Evolutionary conservation across 2,113 vertebrate genomes (phyloP).

Genomic region (Calidris pygmaea): DNA sequence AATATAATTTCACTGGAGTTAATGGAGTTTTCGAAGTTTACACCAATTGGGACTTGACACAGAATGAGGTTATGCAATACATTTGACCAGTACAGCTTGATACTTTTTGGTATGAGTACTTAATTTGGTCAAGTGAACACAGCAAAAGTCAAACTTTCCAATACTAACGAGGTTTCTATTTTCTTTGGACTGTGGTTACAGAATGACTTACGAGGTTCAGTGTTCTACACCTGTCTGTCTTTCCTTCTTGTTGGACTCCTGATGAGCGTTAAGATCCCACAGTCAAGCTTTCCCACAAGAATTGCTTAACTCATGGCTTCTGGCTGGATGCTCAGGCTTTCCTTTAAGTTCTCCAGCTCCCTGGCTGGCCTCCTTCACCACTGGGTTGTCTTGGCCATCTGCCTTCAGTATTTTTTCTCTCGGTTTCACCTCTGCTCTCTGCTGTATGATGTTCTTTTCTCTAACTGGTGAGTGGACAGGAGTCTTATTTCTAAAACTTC

Average conservation of each 20-base stretch:
- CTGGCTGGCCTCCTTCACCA: neutral
- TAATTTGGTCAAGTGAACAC: conserved; percentile 3
- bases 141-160: conserved; percentile 1
- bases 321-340: conserved; percentile 13
- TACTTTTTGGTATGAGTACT: conserved; percentile 9
- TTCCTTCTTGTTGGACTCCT: neutral
- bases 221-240: conserved; percentile 41
- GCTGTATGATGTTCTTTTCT: neutral
- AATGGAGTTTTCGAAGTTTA: conserved; percentile 24
- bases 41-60: neutral
- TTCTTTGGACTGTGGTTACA: conserved; percentile 17
- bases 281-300: conserved; percentile 17
- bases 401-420: neutral
- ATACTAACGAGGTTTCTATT: conserved; percentile 35
- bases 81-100: conserved; percentile 19
- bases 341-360: neutral
- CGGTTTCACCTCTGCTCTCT: neutral
- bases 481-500: neutral
- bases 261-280: neutral
- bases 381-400: neutral
- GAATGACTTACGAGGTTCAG: conserved; percentile 15
- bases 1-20: neutral
- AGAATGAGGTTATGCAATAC: conserved; percentile 28
- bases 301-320: conserved; percentile 21
- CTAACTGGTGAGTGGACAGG: neutral